Conservation (phyloP, 1,140 invertebrate genomes). For the Geopemphigus sp. region DNA sequence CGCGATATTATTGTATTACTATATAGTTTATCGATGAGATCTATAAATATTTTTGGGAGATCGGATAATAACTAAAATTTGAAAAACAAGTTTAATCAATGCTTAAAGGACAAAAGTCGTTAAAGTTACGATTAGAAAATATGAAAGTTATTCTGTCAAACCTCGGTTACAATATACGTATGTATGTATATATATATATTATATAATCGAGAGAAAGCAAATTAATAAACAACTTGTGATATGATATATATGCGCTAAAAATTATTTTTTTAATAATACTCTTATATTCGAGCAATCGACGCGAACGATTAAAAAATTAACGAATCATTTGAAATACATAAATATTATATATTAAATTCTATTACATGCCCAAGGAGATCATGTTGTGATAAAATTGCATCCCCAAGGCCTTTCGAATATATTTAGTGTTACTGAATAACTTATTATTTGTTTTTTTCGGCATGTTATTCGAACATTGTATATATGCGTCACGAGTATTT, state of each 20-base stretch:
- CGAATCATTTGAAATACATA: background rate
- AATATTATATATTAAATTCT: background rate
- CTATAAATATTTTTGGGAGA: background rate
- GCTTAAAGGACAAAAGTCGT: background rate
- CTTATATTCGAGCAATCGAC: background rate
- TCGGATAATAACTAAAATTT: background rate
- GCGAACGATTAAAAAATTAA: background rate
- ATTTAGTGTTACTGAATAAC: background rate
- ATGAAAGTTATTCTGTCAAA: constrained; percentile 5
- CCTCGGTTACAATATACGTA: background rate
- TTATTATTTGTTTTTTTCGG: background rate
- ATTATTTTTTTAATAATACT: background rate
- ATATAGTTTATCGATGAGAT: constrained; percentile 14
- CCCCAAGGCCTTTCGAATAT: background rate
- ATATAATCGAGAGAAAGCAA: background rate
- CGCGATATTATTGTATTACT: background rate
- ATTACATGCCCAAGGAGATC: constrained; percentile 1
- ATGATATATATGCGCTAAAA: background rate
- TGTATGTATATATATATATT: background rate
- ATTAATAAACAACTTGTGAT: background rate
- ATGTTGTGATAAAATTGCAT: background rate
- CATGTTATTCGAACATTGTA: background rate
- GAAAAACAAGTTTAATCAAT: background rate
- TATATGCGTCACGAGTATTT: too few relatives aligned
- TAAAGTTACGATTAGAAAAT: background rate